Percentiles rank a stretch among this genome's conserved stretches.
Conservation (phyloP, 2,797 vertebrate species). For the Rhinogobio ventralis region DNA sequence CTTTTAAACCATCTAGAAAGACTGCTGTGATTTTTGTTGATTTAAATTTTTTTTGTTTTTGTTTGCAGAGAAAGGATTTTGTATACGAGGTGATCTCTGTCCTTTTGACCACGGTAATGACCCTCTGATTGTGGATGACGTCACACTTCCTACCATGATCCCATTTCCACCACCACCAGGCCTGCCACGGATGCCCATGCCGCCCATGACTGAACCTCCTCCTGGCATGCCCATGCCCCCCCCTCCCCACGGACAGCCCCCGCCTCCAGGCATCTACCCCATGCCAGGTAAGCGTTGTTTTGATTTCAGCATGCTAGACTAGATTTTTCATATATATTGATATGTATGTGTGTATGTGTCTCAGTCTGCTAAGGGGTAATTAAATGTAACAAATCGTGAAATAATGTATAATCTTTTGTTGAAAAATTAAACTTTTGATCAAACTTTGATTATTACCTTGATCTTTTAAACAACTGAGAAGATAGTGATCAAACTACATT, state of each 20-base stretch:
- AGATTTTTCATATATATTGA: background rate
- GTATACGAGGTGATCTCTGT: slow-evolving; percentile 96
- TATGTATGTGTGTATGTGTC: no score
- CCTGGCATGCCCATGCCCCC: slow-evolving; percentile 80
- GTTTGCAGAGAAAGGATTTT: slow-evolving; percentile 93
- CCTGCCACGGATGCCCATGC: slow-evolving; percentile 74
- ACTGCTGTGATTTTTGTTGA: background rate
- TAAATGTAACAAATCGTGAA: background rate
- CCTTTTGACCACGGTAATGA: slow-evolving; percentile 97
- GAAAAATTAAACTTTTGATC: background rate
- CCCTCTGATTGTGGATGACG: slow-evolving; percentile 95
- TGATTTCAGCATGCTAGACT: background rate
- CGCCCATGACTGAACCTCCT: slow-evolving; percentile 81
- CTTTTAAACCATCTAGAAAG: background rate
- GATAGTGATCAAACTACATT: background rate
- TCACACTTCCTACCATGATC: slow-evolving; percentile 94
- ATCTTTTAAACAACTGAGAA: background rate
- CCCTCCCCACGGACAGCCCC: slow-evolving; percentile 88
- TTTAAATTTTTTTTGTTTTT: background rate
- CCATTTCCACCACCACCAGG: slow-evolving; percentile 94
- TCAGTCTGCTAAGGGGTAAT: background rate
- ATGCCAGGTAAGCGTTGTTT: slow-evolving; percentile 83
- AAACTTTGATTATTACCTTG: background rate
- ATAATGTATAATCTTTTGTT: background rate
- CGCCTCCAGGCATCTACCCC: slow-evolving; percentile 91